A percentile compares a stretch with the other conserved stretches of the same genome.
These are phyloP conservation scores for Trematomus bernacchii DNA, from an alignment of 2,797 vertebrate genomes.

Conservation along the genomic window DNA sequence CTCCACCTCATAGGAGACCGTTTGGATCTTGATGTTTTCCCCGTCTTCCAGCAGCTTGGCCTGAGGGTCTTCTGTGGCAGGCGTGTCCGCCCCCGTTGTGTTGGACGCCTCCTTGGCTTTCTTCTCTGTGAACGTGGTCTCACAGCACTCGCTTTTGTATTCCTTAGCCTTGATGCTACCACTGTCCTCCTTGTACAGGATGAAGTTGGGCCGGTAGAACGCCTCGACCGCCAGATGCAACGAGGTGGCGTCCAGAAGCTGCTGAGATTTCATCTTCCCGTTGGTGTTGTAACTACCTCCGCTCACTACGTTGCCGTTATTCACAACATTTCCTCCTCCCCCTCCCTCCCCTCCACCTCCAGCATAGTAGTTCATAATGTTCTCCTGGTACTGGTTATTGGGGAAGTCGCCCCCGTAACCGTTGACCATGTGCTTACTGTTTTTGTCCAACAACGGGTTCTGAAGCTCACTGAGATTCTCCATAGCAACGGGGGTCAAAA, in stretches of 20 bases:
- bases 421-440: slow-evolving; percentile 89
- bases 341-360: slow-evolving; percentile 75
- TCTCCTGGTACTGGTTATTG: slow-evolving; percentile 92
- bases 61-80: slow-evolving; percentile 79
- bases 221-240: slow-evolving; percentile 95
- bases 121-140: slow-evolving; percentile 95
- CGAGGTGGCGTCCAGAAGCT: slow-evolving; percentile 95
- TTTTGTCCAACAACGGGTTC: slow-evolving; percentile 93
- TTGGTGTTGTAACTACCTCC: slow-evolving; percentile 78
- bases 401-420: slow-evolving; percentile 90
- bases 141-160: slow-evolving; percentile 92
- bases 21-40: slow-evolving; percentile 91
- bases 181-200: slow-evolving; percentile 93
- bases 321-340: slow-evolving; percentile 71
- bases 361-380: slow-evolving; percentile 95
- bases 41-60: slow-evolving; percentile 86
- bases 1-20: slow-evolving; percentile 95
- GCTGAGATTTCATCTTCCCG: slow-evolving; percentile 89
- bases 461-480: slow-evolving; percentile 95
- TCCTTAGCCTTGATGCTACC: slow-evolving; percentile 89
- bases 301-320: slow-evolving; percentile 86
- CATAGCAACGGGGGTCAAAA: slow-evolving; percentile 80
- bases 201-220: slow-evolving; percentile 94
- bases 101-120: slow-evolving; percentile 81
- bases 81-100: slow-evolving; percentile 62